Percentiles rank a stretch among this genome's conserved stretches.
These are phyloP conservation scores for Rhopalosiphum padi DNA, from an alignment of 1,140 invertebrate genomes.

Conservation along the genomic window DNA sequence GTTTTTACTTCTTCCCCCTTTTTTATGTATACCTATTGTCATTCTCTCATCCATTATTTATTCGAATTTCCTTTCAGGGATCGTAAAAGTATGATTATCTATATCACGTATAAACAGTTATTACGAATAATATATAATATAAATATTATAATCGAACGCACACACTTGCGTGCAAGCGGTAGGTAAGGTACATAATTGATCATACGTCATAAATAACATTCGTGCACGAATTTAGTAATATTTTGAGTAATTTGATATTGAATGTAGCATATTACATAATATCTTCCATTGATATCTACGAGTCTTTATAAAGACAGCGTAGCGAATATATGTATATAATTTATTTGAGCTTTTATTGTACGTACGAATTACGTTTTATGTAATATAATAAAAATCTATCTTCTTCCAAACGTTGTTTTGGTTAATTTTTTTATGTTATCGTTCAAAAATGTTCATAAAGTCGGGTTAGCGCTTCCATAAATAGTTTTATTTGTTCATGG, in stretches of 20 bases:
- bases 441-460: not conserved
- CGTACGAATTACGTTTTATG: not conserved
- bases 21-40: not conserved
- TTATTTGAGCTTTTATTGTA: not conserved
- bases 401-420: not conserved
- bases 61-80: slow-evolving; percentile 13
- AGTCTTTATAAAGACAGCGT: not conserved
- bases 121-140: not conserved
- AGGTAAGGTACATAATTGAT: not conserved
- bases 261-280: not conserved
- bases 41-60: slow-evolving; percentile 32
- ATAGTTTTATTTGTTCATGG: not conserved
- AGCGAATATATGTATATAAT: not conserved
- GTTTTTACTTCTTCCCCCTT: not conserved
- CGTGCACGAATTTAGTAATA: not conserved
- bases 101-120: slow-evolving; percentile 34
- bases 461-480: not conserved
- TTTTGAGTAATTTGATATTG: not conserved
- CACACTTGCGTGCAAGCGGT: not conserved
- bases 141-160: not conserved
- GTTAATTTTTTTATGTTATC: not conserved
- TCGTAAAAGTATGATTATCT: slow-evolving; percentile 30
- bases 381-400: not conserved
- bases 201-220: not conserved
- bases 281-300: not conserved